Percentiles rank a stretch among this genome's conserved stretches.
Conservation (phyloP, 1,140 invertebrate species). For the Tetramorium parvispinum region DNA sequence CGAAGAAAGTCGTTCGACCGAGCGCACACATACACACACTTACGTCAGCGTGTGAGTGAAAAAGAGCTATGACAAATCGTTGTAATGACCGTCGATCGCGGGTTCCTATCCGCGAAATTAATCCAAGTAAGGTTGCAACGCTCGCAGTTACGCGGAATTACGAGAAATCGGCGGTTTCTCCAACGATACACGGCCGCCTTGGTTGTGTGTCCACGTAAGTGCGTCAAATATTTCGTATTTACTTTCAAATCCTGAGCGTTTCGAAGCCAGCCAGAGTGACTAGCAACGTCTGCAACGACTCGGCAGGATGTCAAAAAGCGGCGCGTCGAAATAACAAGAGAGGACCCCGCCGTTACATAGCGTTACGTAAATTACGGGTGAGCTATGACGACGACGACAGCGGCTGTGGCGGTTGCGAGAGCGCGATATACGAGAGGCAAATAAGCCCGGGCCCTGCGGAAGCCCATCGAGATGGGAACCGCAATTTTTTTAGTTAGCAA, state of each 20-base stretch:
- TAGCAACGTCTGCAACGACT: background rate
- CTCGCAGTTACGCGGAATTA: background rate
- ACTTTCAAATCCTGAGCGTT: conserved; percentile 3
- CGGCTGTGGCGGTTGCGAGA: background rate
- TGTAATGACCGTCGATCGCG: background rate
- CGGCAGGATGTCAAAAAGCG: conserved; percentile 17
- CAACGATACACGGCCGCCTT: background rate
- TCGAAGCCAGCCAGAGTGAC: background rate
- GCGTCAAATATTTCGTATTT: conserved; percentile 2
- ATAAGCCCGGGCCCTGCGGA: background rate
- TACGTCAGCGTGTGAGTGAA: background rate
- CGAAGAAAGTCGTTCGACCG: conserved; percentile 10
- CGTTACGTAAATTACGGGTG: conserved; percentile 16
- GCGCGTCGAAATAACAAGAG: conserved; percentile 14
- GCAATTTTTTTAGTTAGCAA: conserved; percentile 23
- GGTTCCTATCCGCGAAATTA: background rate
- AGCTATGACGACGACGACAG: background rate
- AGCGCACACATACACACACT: background rate
- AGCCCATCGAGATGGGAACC: background rate
- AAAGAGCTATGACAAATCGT: conserved; percentile 13
- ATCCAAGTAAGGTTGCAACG: background rate
- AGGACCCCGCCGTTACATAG: background rate
- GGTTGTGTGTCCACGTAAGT: background rate
- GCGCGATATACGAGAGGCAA: conserved; percentile 14
- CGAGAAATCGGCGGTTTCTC: background rate